Percentiles rank a stretch among this genome's conserved stretches.
Evolutionary conservation across 2,113 vertebrate genomes (phyloP).

Genomic region (Semicossyphus pulcher): DNA sequence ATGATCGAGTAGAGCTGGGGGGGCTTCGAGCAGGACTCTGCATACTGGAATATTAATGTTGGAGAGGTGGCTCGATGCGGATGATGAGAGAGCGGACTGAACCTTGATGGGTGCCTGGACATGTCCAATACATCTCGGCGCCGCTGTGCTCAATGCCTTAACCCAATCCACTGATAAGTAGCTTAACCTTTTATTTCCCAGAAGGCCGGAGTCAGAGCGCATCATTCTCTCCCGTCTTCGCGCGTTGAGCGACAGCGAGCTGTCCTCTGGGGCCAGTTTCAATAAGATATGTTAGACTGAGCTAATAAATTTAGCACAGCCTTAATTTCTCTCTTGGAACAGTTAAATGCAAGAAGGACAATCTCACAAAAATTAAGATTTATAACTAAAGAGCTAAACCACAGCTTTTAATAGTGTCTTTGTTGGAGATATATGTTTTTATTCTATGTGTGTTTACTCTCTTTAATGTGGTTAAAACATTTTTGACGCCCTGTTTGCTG

Average conservation of each 20-base stretch:
- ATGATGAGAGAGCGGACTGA: constrained; percentile 49
- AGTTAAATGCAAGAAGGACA: not conserved
- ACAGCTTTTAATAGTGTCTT: no score
- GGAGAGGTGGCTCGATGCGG: constrained; percentile 50
- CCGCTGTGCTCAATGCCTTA: constrained; percentile 46
- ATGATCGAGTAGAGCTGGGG: constrained; percentile 49
- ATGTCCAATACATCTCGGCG: constrained; percentile 66
- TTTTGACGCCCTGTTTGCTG: no score
- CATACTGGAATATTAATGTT: constrained; percentile 75
- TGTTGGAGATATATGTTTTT: no score
- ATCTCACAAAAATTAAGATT: not conserved
- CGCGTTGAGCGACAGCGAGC: constrained; percentile 27
- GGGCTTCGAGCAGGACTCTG: constrained; percentile 47
- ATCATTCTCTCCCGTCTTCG: constrained; percentile 29
- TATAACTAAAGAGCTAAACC: no score
- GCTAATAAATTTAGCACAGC: not conserved
- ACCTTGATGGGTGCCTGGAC: constrained; percentile 69
- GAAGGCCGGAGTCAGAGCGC: constrained; percentile 44
- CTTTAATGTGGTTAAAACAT: no score
- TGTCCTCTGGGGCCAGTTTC: constrained; percentile 12
- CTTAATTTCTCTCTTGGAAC: not conserved
- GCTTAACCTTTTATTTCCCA: constrained; percentile 77
- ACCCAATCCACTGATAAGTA: constrained; percentile 69
- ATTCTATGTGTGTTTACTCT: no score
- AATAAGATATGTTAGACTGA: constrained; percentile 15